Conservation (phyloP, 2,113 vertebrate species). For the Prunella himalayana region DNA sequence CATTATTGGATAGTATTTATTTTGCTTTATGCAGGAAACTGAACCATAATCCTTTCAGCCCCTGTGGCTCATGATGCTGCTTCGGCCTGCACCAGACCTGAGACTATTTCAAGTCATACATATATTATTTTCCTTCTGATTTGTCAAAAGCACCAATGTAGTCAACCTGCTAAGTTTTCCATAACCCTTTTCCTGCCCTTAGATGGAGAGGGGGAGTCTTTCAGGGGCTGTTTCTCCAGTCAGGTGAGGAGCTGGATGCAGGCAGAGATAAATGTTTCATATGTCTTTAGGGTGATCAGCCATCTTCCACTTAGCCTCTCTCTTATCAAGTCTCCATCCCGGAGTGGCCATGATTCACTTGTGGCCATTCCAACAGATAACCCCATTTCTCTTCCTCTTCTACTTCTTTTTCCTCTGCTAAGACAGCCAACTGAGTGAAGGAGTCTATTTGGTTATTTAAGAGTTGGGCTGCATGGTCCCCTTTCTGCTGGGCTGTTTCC, state of each 20-base stretch:
- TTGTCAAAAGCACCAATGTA: neutral
- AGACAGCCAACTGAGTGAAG: fast-evolving
- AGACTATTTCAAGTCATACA: neutral
- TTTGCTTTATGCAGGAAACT: neutral
- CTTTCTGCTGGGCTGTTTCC: neutral
- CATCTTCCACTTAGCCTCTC: neutral
- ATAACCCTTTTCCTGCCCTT: neutral
- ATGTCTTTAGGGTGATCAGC: fast-evolving
- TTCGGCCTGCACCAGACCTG: neutral
- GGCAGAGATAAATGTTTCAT: neutral
- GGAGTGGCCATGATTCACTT: neutral
- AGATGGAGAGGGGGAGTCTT: neutral
- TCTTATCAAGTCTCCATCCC: neutral
- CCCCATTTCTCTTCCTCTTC: neutral
- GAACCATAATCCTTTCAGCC: neutral
- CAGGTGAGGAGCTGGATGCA: neutral
- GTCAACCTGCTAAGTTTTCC: neutral
- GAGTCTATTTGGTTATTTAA: neutral
- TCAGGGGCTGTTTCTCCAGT: neutral
- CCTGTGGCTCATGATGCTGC: neutral
- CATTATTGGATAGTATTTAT: neutral
- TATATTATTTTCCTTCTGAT: neutral
- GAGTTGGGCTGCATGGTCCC: neutral
- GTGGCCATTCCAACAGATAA: neutral
- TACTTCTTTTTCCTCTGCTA: neutral